Conservation (phyloP, 2,113 vertebrate genomes). For the Sminthopsis crassicaudata region DNA sequence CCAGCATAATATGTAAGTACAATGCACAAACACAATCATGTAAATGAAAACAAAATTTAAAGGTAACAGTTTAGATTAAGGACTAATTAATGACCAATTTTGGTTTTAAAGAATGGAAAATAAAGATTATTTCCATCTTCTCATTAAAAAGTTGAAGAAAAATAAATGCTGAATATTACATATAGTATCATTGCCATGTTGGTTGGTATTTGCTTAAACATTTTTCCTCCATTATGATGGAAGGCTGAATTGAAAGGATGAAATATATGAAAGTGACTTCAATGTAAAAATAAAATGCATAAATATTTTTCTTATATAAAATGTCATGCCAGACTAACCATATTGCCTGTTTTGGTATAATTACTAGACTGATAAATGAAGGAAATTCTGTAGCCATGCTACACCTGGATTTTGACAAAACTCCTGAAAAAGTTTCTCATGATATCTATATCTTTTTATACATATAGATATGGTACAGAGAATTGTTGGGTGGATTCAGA, state of each 20-base stretch:
- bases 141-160: not conserved
- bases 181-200: not conserved
- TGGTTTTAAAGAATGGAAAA: not conserved
- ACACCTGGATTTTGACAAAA: not conserved
- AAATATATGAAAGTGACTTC: not conserved
- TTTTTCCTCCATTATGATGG: not conserved
- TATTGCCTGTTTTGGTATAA: not conserved
- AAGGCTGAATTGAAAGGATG: not conserved
- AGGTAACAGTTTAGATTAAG: not conserved
- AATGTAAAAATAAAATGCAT: not conserved
- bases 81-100: not conserved
- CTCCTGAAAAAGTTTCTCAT: not conserved
- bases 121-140: not conserved
- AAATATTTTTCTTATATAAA: not conserved
- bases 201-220: not conserved
- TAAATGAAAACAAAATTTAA: not conserved
- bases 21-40: not conserved
- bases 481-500: not conserved
- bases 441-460: not conserved
- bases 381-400: not conserved
- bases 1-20: not conserved
- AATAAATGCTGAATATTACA: not conserved
- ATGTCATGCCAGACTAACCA: not conserved
- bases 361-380: not conserved
- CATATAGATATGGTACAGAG: not conserved